Evolutionary conservation across 2,888 invertebrate species (phyloP).

Genomic region (Diabrotica balteata): DNA sequence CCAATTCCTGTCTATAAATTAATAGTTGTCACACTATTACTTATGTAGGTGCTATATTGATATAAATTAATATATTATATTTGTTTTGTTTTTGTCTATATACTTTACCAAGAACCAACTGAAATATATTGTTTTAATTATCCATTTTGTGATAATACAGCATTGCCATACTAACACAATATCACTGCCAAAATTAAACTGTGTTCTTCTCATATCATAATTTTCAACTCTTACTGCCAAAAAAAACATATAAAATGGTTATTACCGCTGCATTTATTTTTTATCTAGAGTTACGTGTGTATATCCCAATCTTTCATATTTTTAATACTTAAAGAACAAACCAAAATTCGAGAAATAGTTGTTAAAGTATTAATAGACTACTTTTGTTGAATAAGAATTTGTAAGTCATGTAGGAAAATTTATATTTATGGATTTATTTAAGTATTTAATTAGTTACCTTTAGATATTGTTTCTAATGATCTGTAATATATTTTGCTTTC

Average conservation of each 20-base stretch:
- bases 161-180: slow-evolving; percentile 35
- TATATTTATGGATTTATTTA: slow-evolving; percentile 43
- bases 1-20: too few relatives aligned
- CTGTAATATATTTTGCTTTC: slow-evolving; percentile 48
- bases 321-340: slow-evolving; percentile 9
- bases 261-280: too few relatives aligned
- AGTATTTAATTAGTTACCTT: slow-evolving; percentile 49
- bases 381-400: slow-evolving; percentile 25
- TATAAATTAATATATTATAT: too few relatives aligned
- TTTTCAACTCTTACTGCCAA: slow-evolving; percentile 31
- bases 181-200: slow-evolving; percentile 43
- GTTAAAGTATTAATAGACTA: slow-evolving; percentile 38
- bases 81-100: too few relatives aligned
- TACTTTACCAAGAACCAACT: too few relatives aligned
- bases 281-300: slow-evolving; percentile 19
- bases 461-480: slow-evolving; percentile 42
- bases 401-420: slow-evolving; percentile 24
- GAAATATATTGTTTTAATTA: neutral
- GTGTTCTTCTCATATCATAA: slow-evolving; percentile 32
- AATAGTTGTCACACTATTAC: too few relatives aligned
- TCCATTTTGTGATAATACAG: neutral
- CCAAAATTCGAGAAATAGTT: slow-evolving; percentile 16
- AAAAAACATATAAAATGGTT: neutral
- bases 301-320: slow-evolving; percentile 13
- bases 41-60: too few relatives aligned